Evolutionary conservation across 2,113 vertebrate genomes (phyloP).

Genomic region (Seriola quinqueradiata): DNA sequence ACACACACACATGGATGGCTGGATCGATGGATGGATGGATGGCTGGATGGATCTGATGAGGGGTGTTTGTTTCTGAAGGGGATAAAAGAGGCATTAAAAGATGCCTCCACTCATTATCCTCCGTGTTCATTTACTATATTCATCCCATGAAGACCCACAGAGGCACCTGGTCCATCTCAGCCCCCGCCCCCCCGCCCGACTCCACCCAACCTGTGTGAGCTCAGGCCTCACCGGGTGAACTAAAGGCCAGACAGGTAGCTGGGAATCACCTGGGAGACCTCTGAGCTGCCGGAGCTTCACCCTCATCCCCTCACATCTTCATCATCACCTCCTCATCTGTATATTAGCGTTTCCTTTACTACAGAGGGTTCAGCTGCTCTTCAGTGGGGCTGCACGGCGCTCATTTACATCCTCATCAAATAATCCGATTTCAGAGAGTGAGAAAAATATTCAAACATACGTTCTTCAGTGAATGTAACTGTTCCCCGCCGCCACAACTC

Average conservation of each 20-base stretch:
- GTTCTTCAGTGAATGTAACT: not conserved
- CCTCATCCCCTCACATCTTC: slow-evolving; percentile 23
- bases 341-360: slow-evolving; percentile 32
- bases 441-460: not conserved
- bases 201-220: slow-evolving; percentile 8
- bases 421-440: not conserved
- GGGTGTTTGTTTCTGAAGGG: slow-evolving; percentile 35
- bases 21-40: slow-evolving; percentile 1
- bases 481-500: too few relatives aligned
- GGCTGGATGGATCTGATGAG: slow-evolving; percentile 40
- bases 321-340: slow-evolving; percentile 18
- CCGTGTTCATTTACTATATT: not conserved
- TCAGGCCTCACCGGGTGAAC: slow-evolving; percentile 25
- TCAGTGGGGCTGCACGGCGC: slow-evolving; percentile 50
- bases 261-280: slow-evolving; percentile 15
- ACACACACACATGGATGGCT: slow-evolving; percentile 24
- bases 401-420: not conserved
- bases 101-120: slow-evolving; percentile 29
- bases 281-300: slow-evolving; percentile 7
- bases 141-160: slow-evolving; percentile 8
- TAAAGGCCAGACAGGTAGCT: slow-evolving; percentile 14
- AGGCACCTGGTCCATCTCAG: slow-evolving; percentile 22
- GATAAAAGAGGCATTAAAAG: slow-evolving; percentile 9
- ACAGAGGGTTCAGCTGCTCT: slow-evolving; percentile 30
- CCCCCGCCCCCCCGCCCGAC: not conserved